Percentiles rank a stretch among this genome's conserved stretches.
Evolutionary conservation across 2,888 invertebrate species (phyloP).

Genomic region (Cecidostiba fungosa): DNA sequence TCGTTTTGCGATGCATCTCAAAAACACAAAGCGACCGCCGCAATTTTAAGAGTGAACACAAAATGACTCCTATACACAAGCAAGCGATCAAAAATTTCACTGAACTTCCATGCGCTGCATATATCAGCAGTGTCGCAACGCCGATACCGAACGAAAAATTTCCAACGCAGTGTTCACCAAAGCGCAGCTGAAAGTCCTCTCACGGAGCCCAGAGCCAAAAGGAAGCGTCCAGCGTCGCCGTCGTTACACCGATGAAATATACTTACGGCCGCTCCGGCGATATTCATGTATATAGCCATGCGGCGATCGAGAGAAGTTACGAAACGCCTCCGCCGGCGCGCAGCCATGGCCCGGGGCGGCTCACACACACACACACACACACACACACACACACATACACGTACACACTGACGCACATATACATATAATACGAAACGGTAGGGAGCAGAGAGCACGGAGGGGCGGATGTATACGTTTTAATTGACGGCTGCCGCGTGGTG

Average conservation of each 20-base stretch:
- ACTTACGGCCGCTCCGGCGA: background rate
- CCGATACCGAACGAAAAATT: too few species aligned
- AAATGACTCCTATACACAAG: too few species aligned
- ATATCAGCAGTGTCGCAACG: too few species aligned
- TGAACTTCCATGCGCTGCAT: too few species aligned
- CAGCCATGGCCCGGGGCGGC: constrained; percentile 22
- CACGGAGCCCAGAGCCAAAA: background rate
- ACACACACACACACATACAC: background rate
- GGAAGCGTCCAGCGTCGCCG: background rate
- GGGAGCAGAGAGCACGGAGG: constrained; percentile 34
- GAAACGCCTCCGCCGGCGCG: constrained; percentile 18
- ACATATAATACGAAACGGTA: constrained; percentile 32
- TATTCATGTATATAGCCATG: background rate
- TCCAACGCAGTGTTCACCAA: background rate
- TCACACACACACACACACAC: background rate
- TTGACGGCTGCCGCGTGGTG: constrained; percentile 60
- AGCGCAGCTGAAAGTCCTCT: background rate
- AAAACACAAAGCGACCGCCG: too few species aligned
- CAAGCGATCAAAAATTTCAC: too few species aligned
- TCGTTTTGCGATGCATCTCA: too few species aligned
- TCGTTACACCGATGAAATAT: constrained; percentile 18
- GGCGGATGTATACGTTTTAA: constrained; percentile 58
- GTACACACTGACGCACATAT: background rate
- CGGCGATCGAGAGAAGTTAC: constrained; percentile 43
- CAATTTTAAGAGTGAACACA: too few species aligned